These are phyloP conservation scores for Malurus alboscapulatus DNA, from an alignment of 2,113 vertebrate genomes.

Conservation along the genomic window DNA sequence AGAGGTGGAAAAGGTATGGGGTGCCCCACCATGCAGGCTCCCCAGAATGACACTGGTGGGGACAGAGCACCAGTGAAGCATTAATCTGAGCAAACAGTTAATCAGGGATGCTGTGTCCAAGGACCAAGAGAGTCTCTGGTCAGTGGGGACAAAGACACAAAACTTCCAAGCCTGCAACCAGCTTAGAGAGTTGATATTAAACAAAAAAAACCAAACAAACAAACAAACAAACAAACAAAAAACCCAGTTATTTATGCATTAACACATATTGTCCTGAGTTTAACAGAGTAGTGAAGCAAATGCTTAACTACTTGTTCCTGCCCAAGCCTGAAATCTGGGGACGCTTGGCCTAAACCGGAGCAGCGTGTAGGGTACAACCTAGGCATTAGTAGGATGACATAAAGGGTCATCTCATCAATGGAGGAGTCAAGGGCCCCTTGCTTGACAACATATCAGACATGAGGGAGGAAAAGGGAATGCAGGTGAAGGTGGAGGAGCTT, in stretches of 20 bases:
- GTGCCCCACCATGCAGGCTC: background rate
- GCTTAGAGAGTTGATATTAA: background rate
- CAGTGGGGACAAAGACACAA: background rate
- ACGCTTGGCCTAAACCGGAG: background rate
- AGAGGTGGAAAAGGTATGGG: constrained; percentile 82
- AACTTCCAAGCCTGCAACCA: background rate
- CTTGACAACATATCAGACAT: background rate
- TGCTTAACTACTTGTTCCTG: background rate
- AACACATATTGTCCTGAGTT: background rate
- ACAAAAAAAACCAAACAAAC: background rate
- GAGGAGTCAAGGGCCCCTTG: background rate
- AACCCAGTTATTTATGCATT: background rate
- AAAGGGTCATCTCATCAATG: background rate
- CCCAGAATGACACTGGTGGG: background rate
- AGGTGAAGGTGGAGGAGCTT: background rate
- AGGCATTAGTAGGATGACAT: background rate
- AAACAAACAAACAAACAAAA: background rate
- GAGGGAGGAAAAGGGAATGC: background rate
- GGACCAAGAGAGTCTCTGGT: background rate
- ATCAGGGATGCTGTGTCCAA: background rate
- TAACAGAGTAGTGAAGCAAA: background rate
- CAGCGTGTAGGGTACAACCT: background rate
- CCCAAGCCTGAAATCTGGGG: background rate
- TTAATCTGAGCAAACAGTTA: background rate
- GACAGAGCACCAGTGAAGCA: background rate